These are phyloP conservation scores for Bradypodion pumilum DNA, from an alignment of 2,797 vertebrate genomes.

Conservation along the genomic window DNA sequence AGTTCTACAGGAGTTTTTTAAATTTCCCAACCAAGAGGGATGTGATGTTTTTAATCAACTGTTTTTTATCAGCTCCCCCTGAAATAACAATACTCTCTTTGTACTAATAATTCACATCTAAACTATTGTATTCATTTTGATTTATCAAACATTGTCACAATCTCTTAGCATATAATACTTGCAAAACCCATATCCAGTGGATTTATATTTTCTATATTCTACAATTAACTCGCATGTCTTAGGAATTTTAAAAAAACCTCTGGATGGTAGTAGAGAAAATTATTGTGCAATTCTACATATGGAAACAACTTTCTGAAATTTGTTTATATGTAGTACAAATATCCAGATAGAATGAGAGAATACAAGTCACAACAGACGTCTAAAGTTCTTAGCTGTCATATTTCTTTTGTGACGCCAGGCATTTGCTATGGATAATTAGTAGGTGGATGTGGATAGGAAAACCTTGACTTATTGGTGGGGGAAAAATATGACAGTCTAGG, in stretches of 20 bases:
- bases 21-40: neutral
- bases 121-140: neutral
- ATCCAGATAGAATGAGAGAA: neutral
- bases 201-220: neutral
- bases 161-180: neutral
- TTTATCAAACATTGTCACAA: neutral
- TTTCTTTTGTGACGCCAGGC: neutral
- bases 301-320: neutral
- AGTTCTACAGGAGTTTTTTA: neutral
- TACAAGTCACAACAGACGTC: neutral
- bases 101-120: no score
- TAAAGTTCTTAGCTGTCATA: neutral
- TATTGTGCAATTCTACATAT: neutral
- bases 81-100: no score
- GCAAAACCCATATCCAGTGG: neutral
- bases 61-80: neutral
- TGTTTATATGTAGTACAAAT: neutral
- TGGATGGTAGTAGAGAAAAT: neutral
- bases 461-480: neutral
- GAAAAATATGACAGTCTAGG: neutral
- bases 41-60: neutral
- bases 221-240: neutral
- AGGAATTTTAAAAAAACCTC: neutral
- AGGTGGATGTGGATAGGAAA: neutral
- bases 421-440: neutral